Evolutionary conservation across 37 sponge, comb jelly and placozoan species (phyloP).

Genomic region (Hormiphora californensis): DNA sequence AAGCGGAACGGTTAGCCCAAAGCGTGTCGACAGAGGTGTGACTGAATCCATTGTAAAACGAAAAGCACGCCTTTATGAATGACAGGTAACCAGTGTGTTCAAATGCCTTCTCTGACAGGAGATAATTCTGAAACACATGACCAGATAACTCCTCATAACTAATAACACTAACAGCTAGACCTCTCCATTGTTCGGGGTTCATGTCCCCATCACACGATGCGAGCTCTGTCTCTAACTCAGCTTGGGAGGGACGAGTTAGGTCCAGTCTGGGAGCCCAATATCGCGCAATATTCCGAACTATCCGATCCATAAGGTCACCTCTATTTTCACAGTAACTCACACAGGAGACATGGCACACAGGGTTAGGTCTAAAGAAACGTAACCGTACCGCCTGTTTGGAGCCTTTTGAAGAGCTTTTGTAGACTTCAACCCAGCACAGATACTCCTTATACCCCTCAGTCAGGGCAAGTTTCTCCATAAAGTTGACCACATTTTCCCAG

Average conservation of each 20-base stretch:
- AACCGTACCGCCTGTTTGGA: not conserved
- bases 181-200: not conserved
- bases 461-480: not conserved
- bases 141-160: constrained; percentile 29
- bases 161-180: not conserved
- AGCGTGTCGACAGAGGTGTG: not conserved
- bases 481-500: not conserved
- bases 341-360: not conserved
- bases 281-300: not conserved
- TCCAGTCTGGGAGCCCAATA: not conserved
- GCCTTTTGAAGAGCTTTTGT: not conserved
- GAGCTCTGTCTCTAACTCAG: too few species aligned
- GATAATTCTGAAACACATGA: constrained; percentile 40
- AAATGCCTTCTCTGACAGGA: not conserved
- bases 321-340: not conserved
- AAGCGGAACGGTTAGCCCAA: constrained; percentile 6
- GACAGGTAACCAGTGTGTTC: not conserved
- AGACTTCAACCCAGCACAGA: constrained; percentile 12
- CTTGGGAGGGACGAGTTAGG: too few species aligned
- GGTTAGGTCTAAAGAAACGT: constrained; percentile 4
- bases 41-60: constrained; percentile 24
- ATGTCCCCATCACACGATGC: too few species aligned
- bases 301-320: not conserved
- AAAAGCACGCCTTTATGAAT: constrained; percentile 11
- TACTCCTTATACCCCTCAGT: not conserved